These are phyloP conservation scores for Conopomorpha cramerella DNA, from an alignment of 1,140 invertebrate species.

Conservation along the genomic window DNA sequence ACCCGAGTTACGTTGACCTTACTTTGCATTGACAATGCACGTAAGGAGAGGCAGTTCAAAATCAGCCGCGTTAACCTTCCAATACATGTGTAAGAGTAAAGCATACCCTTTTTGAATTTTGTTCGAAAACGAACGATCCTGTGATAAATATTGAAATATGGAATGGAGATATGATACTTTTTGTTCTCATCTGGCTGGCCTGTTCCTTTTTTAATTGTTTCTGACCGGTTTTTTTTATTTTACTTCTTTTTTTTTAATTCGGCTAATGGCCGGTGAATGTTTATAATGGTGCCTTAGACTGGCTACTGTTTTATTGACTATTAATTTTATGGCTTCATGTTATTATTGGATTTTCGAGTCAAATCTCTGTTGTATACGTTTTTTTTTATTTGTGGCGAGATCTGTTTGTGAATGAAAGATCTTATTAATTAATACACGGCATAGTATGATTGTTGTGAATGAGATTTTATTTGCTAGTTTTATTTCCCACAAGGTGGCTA, in stretches of 20 bases:
- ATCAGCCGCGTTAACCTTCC: too few species aligned
- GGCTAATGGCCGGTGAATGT: not conserved
- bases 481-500: too few species aligned
- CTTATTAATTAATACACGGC: too few species aligned
- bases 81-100: not conserved
- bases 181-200: constrained; percentile 8
- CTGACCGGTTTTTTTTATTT: not conserved
- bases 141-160: constrained; percentile 57
- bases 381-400: too few species aligned
- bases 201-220: not conserved
- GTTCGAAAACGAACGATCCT: constrained; percentile 46
- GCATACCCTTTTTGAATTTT: constrained; percentile 34
- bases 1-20: not conserved
- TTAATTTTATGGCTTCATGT: constrained; percentile 3
- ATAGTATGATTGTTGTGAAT: too few species aligned
- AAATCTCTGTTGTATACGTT: too few species aligned
- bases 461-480: too few species aligned
- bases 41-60: too few species aligned
- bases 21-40: not conserved
- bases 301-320: constrained; percentile 5
- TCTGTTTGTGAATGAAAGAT: too few species aligned
- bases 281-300: not conserved
- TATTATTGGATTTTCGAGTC: not conserved
- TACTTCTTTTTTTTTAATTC: constrained; percentile 1
- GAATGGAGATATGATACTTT: constrained; percentile 35